Conservation (phyloP, 2,797 vertebrate species). For the Paedocypris micromegethes region DNA sequence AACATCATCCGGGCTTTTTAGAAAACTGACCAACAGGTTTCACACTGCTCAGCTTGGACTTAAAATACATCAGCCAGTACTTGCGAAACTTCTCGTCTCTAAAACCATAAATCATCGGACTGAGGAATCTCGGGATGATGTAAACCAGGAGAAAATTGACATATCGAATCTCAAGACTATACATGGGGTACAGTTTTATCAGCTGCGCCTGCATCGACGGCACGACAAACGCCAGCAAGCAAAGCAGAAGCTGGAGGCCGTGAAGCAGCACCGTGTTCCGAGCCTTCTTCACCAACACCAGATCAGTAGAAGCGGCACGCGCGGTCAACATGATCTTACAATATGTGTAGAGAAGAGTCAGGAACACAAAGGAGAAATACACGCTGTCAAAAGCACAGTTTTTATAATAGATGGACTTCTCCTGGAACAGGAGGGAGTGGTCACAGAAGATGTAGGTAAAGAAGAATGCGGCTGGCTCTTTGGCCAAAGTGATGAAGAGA, state of each 20-base stretch:
- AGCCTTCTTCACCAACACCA: constrained; percentile 60
- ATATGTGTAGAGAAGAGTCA: constrained; percentile 71
- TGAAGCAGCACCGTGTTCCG: constrained; percentile 73
- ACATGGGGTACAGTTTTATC: constrained; percentile 64
- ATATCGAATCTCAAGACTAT: constrained; percentile 70
- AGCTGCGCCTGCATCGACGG: constrained; percentile 69
- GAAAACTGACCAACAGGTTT: constrained; percentile 30
- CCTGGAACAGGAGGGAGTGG: constrained; percentile 64
- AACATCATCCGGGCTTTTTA: constrained; percentile 27
- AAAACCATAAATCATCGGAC: constrained; percentile 72
- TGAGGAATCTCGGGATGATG: constrained; percentile 73
- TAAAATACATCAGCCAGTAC: constrained; percentile 62
- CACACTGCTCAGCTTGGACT: constrained; percentile 36
- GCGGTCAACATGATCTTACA: constrained; percentile 69
- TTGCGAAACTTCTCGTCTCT: constrained; percentile 67
- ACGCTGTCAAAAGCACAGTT: constrained; percentile 67
- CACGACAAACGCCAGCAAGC: constrained; percentile 71
- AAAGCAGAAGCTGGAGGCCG: constrained; percentile 68
- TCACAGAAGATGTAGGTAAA: constrained; percentile 64
- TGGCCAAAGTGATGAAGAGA: constrained; percentile 61
- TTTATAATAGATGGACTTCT: constrained; percentile 69
- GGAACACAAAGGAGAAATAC: constrained; percentile 69
- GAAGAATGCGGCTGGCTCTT: constrained; percentile 58
- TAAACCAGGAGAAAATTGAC: constrained; percentile 73
- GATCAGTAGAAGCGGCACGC: constrained; percentile 59